Base-by-base conservation (phyloP, 1,140 invertebrate species). In the Papilio xuthus region DNA sequence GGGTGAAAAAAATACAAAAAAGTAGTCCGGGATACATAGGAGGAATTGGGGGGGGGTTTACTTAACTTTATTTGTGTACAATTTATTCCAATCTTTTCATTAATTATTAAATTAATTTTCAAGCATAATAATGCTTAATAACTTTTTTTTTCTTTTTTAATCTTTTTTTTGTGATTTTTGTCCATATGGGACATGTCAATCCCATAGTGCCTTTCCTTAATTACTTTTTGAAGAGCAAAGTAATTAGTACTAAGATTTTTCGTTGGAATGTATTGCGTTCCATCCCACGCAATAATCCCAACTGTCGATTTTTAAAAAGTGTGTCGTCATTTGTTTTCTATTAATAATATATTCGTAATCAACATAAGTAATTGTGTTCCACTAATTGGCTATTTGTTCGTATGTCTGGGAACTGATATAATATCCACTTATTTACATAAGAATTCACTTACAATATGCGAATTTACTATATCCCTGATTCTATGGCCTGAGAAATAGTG, bases 401-500 rank as follows among this genome's bases (percentile, higher is more conserved):
- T 60, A 60, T 15, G 23, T 60, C 56, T 60, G 20, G 9, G 23
- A 26, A 26, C 23, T 26, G 56, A 60, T 60, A 28, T 60, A 60
- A n/a, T 60, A 4, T 28, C 50, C 4, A 9, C 56, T 26, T 60
- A 60, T 60, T 60, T 26, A 60, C 56, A 60, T 60, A 60, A 60
- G 56, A 60, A 60, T 60, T 60, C 56, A 26, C 56, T 60, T 60
- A 60, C 10, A 60, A 60, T 28, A 60, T 60, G 56, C 56, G 50
- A 53, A 53, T 53, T 28, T 10, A 60, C 23, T 60, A 60, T 26
- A 23, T 60, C 23, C 56, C 23, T 60, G 4, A 60, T 60, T 26
- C 23, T 26, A 60, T 60, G 13, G 23, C 23, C 56, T 60, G 23
- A 60, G 56, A 60, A 60, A 60, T 20, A 56, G 53, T 56, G n/a